These are phyloP conservation scores for Temnothorax ravouxi DNA, from an alignment of 2,888 invertebrate species.

Conservation along the genomic window DNA sequence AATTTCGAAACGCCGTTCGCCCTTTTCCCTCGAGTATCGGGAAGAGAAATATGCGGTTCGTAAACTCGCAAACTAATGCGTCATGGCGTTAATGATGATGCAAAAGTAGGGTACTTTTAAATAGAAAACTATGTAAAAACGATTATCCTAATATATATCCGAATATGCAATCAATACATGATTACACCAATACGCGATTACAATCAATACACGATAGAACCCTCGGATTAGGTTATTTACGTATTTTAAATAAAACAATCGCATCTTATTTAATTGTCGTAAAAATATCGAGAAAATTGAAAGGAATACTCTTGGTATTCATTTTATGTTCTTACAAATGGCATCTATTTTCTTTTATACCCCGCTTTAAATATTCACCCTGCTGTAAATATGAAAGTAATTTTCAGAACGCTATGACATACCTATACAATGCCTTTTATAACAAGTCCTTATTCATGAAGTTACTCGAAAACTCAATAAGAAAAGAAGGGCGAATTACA, in stretches of 20 bases:
- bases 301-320: neutral
- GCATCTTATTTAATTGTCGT: neutral
- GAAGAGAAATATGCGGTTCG: neutral
- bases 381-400: neutral
- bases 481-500: neutral
- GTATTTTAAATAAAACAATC: neutral
- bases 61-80: conserved; percentile 18
- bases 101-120: neutral
- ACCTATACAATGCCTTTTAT: neutral
- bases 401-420: neutral
- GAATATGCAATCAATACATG: neutral
- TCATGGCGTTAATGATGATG: neutral
- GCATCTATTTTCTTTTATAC: neutral
- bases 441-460: neutral
- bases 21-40: neutral
- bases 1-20: conserved; percentile 16
- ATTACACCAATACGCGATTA: too few relatives aligned
- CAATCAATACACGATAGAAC: too few relatives aligned
- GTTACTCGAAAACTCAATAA: neutral
- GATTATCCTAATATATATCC: neutral
- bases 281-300: neutral
- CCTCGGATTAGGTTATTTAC: neutral
- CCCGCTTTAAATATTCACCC: neutral
- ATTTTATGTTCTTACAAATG: neutral
- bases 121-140: neutral